phyloP scores from a whole-genome alignment of 2,797 vertebrate species.

The Gymnocypris eckloni region DNA sequence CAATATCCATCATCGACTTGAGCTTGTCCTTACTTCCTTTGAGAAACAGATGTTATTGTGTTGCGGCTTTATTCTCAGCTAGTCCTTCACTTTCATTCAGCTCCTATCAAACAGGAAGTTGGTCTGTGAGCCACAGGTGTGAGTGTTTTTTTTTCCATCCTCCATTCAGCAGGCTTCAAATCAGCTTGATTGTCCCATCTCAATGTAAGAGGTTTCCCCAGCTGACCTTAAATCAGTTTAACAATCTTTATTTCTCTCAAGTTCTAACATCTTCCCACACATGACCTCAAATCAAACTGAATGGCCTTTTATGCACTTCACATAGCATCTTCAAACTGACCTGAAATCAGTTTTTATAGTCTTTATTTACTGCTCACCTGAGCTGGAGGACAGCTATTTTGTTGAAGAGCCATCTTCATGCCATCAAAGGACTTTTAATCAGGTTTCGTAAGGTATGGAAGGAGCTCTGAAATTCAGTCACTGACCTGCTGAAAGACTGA shows the following conservation, averaged over 20 bases:
- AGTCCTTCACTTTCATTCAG: neutral
- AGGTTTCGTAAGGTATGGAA: neutral
- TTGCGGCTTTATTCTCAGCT: neutral
- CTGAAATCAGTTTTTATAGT: conserved; percentile 28
- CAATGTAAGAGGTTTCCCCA: conserved; percentile 33
- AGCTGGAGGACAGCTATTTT: conserved; percentile 34
- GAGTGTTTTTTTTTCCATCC: neutral
- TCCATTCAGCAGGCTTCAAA: conserved; percentile 24
- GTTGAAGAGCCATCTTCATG: conserved; percentile 5
- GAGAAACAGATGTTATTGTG: neutral
- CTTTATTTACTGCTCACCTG: conserved; percentile 34
- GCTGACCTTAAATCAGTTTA: conserved; percentile 46
- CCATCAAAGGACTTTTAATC: conserved; percentile 26
- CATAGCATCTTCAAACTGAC: conserved; percentile 30
- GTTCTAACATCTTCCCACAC: conserved; percentile 27
- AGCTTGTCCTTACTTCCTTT: conserved; percentile 19
- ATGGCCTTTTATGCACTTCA: conserved; percentile 35
- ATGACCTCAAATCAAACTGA: conserved; percentile 47
- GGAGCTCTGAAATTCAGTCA: conserved; percentile 11
- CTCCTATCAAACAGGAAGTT: conserved; percentile 41
- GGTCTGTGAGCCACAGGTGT: conserved; percentile 39
- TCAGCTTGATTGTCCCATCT: conserved; percentile 38
- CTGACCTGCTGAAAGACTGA: neutral
- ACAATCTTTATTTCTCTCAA: conserved; percentile 34
- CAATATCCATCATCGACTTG: conserved; percentile 10